Conservation (phyloP, 1,140 invertebrate genomes). For the Harpegnathos saltator region DNA sequence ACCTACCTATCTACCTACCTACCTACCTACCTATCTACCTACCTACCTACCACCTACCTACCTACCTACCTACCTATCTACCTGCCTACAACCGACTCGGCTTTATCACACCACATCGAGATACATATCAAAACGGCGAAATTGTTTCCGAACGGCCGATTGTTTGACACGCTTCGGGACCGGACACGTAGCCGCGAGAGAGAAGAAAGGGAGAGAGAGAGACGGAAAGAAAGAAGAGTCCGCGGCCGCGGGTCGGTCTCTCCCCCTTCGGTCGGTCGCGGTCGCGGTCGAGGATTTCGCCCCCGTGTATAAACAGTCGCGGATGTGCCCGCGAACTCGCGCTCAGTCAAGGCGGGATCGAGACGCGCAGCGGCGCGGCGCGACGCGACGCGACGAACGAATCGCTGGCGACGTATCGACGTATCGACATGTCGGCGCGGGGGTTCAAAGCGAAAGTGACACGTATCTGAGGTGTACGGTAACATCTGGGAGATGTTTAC, state of each 20-base stretch:
- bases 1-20: too few relatives aligned
- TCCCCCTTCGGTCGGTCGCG: background rate
- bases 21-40: too few relatives aligned
- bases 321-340: background rate
- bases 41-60: too few relatives aligned
- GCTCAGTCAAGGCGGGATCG: background rate
- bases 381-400: background rate
- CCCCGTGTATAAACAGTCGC: constrained; percentile 21
- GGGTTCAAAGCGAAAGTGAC: constrained; percentile 8
- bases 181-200: too few relatives aligned
- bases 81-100: constrained; percentile 5
- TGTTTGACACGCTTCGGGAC: constrained; percentile 34
- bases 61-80: too few relatives aligned
- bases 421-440: background rate
- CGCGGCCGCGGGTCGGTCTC: too few relatives aligned
- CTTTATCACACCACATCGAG: constrained; percentile 10
- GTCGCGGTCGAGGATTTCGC: background rate
- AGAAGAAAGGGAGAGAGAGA: background rate
- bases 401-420: constrained; percentile 11
- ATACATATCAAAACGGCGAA: constrained; percentile 36
- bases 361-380: too few relatives aligned
- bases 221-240: background rate
- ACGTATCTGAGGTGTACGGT: background rate
- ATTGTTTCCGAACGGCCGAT: constrained; percentile 55
- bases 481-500: background rate